These are phyloP conservation scores for Orbicella faveolata DNA, from an alignment of 64 coral and sea anemone genomes.

Conservation along the genomic window DNA sequence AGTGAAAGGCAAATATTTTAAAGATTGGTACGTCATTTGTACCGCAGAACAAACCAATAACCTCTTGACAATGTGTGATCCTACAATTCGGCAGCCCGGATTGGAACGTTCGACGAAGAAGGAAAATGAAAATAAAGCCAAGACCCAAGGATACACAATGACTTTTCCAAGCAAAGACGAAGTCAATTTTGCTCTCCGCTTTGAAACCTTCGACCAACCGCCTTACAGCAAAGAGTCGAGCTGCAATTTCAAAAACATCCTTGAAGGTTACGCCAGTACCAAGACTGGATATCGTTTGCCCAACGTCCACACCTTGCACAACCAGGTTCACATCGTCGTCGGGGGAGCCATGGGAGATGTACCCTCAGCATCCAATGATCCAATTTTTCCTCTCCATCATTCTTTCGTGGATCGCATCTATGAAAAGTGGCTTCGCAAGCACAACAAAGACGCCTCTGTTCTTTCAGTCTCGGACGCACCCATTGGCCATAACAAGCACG, in stretches of 20 bases:
- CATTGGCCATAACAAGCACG: slow-evolving; percentile 63
- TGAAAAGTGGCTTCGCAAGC: slow-evolving; percentile 62
- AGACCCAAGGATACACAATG: neutral
- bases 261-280: slow-evolving; percentile 45
- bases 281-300: slow-evolving; percentile 55
- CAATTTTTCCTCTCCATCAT: slow-evolving; percentile 62
- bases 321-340: slow-evolving; percentile 53
- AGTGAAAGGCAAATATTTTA: slow-evolving; percentile 69
- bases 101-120: slow-evolving; percentile 11
- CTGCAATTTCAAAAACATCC: slow-evolving; percentile 63
- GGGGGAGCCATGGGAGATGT: slow-evolving; percentile 59
- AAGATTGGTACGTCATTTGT: slow-evolving; percentile 68
- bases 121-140: neutral
- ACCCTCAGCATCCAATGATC: slow-evolving; percentile 47
- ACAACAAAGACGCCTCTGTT: slow-evolving; percentile 45
- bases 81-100: neutral
- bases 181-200: slow-evolving; percentile 62
- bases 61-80: neutral
- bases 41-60: slow-evolving; percentile 1
- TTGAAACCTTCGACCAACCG: slow-evolving; percentile 39
- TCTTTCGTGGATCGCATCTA: slow-evolving; percentile 62
- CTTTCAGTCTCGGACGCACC: slow-evolving; percentile 28
- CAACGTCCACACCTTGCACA: slow-evolving; percentile 46
- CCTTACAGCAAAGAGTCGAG: slow-evolving; percentile 58
- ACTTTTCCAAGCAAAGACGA: slow-evolving; percentile 63